A percentile compares a stretch with the other conserved stretches of the same genome.
phyloP scores from a whole-genome alignment of 2,113 vertebrate species.

The Diphyllodes magnificus region DNA sequence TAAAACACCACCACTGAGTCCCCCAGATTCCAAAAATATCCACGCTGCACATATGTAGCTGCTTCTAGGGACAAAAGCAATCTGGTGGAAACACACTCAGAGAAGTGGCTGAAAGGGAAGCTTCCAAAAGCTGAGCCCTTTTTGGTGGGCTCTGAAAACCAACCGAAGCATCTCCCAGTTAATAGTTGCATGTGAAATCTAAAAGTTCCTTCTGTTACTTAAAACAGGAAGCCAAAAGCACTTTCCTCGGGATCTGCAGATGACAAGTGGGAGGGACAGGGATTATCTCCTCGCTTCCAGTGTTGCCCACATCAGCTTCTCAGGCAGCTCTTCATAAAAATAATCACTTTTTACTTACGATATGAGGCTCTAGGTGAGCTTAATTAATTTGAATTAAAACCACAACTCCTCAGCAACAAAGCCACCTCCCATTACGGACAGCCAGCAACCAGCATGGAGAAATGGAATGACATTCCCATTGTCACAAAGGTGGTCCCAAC shows the following conservation, averaged over 20 bases:
- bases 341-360: not conserved
- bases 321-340: not conserved
- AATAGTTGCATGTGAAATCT: not conserved
- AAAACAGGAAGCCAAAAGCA: not conserved
- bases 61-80: not conserved
- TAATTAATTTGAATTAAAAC: not conserved
- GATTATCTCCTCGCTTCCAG: not conserved
- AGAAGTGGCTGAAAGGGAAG: not conserved
- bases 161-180: not conserved
- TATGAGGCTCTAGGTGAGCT: not conserved
- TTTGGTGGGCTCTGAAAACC: not conserved
- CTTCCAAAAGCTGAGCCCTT: not conserved
- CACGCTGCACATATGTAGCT: not conserved
- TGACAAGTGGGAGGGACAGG: not conserved
- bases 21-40: not conserved
- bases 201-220: not conserved
- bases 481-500: not conserved
- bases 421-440: not conserved
- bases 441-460: not conserved
- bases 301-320: fast-evolving
- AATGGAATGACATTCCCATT: not conserved
- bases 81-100: not conserved
- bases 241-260: not conserved
- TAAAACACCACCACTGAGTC: not conserved
- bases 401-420: not conserved